Percentiles rank a stretch among this genome's conserved stretches.
These are phyloP conservation scores for Aplysia californica DNA, from an alignment of 1,140 invertebrate species.

Conservation along the genomic window DNA sequence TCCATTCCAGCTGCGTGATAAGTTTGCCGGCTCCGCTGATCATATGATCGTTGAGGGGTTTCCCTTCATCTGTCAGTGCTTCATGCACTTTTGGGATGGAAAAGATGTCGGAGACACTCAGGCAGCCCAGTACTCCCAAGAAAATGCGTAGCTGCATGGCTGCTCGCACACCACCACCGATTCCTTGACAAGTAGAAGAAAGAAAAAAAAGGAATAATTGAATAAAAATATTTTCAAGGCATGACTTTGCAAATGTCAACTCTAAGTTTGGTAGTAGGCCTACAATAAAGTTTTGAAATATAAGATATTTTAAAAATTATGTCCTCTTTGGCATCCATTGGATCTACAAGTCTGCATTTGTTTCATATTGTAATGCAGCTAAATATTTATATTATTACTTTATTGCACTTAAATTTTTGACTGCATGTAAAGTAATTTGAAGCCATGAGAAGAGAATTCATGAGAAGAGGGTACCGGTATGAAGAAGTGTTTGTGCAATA, in stretches of 20 bases:
- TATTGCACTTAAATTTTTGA: too few species aligned
- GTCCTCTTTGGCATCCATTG: too few species aligned
- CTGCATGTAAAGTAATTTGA: too few species aligned
- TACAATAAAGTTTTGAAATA: neutral
- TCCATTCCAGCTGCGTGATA: conserved; percentile 67
- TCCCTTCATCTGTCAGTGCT: conserved; percentile 63
- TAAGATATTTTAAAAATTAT: too few species aligned
- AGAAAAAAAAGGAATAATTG: conserved; percentile 30
- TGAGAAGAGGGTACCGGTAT: too few species aligned
- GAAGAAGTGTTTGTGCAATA: too few species aligned
- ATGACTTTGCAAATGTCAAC: neutral
- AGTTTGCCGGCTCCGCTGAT: conserved; percentile 48
- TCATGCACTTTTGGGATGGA: conserved; percentile 64
- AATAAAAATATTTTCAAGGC: neutral
- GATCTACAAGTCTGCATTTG: too few species aligned
- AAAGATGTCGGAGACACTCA: conserved; percentile 66
- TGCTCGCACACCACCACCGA: conserved; percentile 68
- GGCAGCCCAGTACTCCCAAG: conserved; percentile 69
- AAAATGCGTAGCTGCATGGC: conserved; percentile 66
- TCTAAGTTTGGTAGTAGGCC: neutral
- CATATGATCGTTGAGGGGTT: conserved; percentile 55
- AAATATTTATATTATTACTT: too few species aligned
- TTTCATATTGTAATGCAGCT: too few species aligned
- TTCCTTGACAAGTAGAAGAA: too few species aligned
- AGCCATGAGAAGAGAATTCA: too few species aligned